Percentiles rank a stretch among this genome's conserved stretches.
phyloP scores from a whole-genome alignment of 2,797 vertebrate species.

The Cygnus olor region DNA sequence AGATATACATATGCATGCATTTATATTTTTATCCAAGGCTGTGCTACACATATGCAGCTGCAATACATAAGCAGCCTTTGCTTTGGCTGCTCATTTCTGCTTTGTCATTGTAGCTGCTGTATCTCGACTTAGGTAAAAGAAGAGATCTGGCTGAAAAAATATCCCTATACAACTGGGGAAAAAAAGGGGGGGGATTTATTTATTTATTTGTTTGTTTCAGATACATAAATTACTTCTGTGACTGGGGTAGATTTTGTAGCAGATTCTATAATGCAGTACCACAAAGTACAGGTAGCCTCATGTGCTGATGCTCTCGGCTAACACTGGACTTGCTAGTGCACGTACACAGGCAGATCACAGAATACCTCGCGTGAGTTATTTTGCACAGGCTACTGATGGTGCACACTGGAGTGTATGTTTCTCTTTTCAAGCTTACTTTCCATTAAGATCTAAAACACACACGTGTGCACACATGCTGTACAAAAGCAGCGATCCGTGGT shows the following conservation, averaged over 20 bases:
- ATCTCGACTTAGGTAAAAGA: neutral
- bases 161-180: neutral
- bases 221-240: neutral
- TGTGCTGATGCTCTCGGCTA: neutral
- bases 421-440: neutral
- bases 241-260: neutral
- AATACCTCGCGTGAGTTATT: neutral
- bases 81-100: neutral
- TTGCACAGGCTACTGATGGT: neutral
- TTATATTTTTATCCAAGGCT: neutral
- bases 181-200: neutral
- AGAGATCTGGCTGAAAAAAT: neutral
- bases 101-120: neutral
- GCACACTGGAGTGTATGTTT: neutral
- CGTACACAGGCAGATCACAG: fast-evolving
- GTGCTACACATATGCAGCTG: neutral
- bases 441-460: neutral
- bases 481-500: neutral
- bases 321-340: neutral
- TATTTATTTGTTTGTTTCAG: neutral
- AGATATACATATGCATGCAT: neutral
- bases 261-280: neutral
- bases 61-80: neutral
- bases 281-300: fast-evolving
- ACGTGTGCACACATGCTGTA: fast-evolving